Evolutionary conservation across 2,888 invertebrate species (phyloP), one percentile per base, ranked within the genome.

Genomic region (Saturnia pavonia): DNA sequence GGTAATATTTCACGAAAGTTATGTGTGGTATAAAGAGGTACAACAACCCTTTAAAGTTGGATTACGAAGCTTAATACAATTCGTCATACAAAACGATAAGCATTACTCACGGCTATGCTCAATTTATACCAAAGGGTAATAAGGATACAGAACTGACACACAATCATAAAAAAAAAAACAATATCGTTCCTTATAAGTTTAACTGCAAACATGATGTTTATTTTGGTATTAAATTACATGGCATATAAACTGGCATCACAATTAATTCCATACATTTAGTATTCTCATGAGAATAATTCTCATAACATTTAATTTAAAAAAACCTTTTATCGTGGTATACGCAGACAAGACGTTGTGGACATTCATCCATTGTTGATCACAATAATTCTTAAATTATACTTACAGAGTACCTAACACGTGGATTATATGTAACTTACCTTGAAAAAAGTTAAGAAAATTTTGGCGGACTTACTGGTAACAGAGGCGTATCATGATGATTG

Each of bases 51-150:
- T 65, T 65, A 65, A 65, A 65, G 34, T 65, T 25, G 25, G 57
- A 57, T 57, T 57, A 57, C 57, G 57, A 57, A 57, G 57, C 57
- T 40, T 40, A 40, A 65, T 40, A 65, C 65, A 65, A 65, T 65
- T 65, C 65, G 65, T 65, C 65, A 65, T 65, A 65, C 65, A 40
- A 65, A 8, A 65, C 40, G 65, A 65, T 65, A 7, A 40, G 34
- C 34, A 65, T 65, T 65, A 65, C 65, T 65, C 65, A 65, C 65
- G 34, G 34, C n/a, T 65, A 65, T 65, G 65, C 40, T 65, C 65
- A 40, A 40, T 65, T 65, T 40, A 4, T 57, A 40, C 40, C 65
- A 12, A 65, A 65, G 65, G 40, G 40, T 65, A 65, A n/a, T 8
- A 40, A 34, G 8, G 34, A 19, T 40, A 40, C 65, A 65, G 65